Conservation (phyloP, 1,140 invertebrate species). For the Sycophila sp. region DNA sequence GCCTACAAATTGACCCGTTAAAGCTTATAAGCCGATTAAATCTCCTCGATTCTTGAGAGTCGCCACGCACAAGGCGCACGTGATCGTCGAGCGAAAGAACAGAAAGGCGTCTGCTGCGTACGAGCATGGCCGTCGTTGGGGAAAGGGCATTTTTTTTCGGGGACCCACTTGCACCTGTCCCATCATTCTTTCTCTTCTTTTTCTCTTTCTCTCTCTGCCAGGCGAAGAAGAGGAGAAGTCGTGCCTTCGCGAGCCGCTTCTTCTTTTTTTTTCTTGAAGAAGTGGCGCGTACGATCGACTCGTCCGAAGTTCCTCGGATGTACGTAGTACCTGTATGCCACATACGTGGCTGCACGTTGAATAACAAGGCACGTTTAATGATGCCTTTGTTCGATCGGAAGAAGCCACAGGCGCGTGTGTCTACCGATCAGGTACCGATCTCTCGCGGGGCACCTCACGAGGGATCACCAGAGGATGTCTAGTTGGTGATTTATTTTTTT, state of each 20-base stretch:
- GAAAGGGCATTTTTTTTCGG: not conserved
- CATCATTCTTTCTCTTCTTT: too few relatives aligned
- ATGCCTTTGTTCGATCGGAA: constrained; percentile 36
- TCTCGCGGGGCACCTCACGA: too few relatives aligned
- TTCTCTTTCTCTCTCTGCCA: not conserved
- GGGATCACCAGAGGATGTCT: too few relatives aligned
- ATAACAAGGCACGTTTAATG: constrained; percentile 36
- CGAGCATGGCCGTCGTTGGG: too few relatives aligned
- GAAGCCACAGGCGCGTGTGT: not conserved
- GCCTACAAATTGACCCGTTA: not conserved
- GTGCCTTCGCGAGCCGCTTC: not conserved
- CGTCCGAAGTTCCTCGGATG: constrained; percentile 11
- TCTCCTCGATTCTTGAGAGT: not conserved
- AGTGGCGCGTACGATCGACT: not conserved
- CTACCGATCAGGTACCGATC: not conserved
- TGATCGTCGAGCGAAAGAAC: too few relatives aligned
- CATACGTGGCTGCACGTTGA: not conserved
- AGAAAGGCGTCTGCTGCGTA: not conserved
- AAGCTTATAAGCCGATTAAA: not conserved
- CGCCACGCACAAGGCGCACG: not conserved
- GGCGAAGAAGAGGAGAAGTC: not conserved
- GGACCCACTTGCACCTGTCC: constrained; percentile 4
- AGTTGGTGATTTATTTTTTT: too few relatives aligned
- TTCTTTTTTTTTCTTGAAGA: too few relatives aligned
- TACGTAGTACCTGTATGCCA: not conserved